Evolutionary conservation across 2,113 vertebrate genomes (phyloP), one percentile per base, ranked within the genome.

Genomic region (Neoarius graeffei): DNA sequence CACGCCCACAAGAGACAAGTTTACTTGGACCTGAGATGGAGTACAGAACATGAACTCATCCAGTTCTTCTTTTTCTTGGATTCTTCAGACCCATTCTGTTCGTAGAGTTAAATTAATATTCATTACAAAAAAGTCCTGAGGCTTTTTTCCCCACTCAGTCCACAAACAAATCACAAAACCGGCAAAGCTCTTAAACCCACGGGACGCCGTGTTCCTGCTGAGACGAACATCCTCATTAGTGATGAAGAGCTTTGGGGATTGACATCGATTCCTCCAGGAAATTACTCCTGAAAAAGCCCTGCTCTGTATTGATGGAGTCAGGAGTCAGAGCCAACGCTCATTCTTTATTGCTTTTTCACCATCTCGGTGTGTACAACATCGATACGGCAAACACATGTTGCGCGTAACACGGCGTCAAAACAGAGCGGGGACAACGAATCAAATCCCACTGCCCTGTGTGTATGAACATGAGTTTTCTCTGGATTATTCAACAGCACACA

Each of bases 221-320:
- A 64, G 30, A 83, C 35, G 7, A 13, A n/a, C 42, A 13, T 83
- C 60, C 42, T n/a, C 15, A 50, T 64, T 64, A 83, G 80, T 23
- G 80, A 62, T 6, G 80, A 42, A 19, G 57, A 23, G 80, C 57
- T 13, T 27, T 20, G 17, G 30, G 80, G 56, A 60, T 13, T 11
- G 81, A 50, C 81, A 25, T 64, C 59, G 23, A 83, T 23, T n/a
- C 81, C 57, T 64, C 80, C 59, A 81, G 59, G 81, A 62, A 83
- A 83, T 66, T 6, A 83, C 35, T 66, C 59, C 81, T 25, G 57
- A 48, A 83, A 48, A 83, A 60, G 19, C 6, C 17, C 1, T 35
- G n/a, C 20, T 82, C 8, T 8, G 25, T 50, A 48, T 15, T 4
- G 19, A 64, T 10, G 9, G 20, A 42, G 56, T 42, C 56, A 60